Evolutionary conservation across 1,140 invertebrate genomes (phyloP), one percentile per base, ranked within the genome.

Genomic region (Aricia agestis): DNA sequence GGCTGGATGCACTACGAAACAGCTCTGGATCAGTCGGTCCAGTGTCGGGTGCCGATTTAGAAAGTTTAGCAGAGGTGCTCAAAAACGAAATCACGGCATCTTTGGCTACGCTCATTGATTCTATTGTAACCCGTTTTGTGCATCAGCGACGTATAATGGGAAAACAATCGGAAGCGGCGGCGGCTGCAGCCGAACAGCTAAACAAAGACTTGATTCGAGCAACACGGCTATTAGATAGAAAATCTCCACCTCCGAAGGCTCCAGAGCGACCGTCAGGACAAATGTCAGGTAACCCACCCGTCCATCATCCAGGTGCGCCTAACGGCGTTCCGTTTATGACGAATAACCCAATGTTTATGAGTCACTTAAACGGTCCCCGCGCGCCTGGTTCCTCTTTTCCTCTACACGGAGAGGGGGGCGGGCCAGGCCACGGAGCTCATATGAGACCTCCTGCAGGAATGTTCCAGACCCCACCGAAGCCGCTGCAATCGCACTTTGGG

Each of bases 61-160:
- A 98, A 89, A 95, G 96, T 66, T 92, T 98, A 61, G 96, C 97
- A 6, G 97, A 98, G 78, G 95, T 96, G 63, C 93, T 98, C 1
- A 98, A 98, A 92, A 95, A 94, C 52, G 97, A 98, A 93, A 96
- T 98, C 71, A 96, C 95, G 15, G 94, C 96, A 68, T 97, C 96
- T 6, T 85, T 98, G 61, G 94, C 95, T 6, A 96, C 95, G 72
- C 92, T 98, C n/a, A 97, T 98, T 72, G 98, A 98, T 88, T 96
- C 95, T 10, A 96, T 98, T 68, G 94, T 98, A 63, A 95, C 95
- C 15, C 94, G 96, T 74, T 98, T 97, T 82, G 94, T 97, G 58
- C 96, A 97, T 75, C 96, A 97, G 81, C 93, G 95, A 71, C 93
- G 95, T 75, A 94, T 95, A 75, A 92, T 95, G 70, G 94, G 94